These are phyloP conservation scores for Hycleus cichorii DNA, from an alignment of 1,140 invertebrate species.

Conservation along the genomic window DNA sequence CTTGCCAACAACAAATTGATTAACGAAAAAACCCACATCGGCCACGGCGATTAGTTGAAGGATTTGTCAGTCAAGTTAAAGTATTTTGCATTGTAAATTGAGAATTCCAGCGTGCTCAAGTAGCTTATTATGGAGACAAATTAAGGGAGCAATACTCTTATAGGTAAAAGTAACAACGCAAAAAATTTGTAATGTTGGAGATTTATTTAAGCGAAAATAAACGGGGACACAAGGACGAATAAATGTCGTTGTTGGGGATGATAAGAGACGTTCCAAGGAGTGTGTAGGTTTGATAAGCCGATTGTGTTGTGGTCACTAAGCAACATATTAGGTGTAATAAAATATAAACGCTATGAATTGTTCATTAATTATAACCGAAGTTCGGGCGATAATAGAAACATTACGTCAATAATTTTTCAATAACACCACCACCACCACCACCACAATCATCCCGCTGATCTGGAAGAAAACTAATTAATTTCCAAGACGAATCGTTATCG, in stretches of 20 bases:
- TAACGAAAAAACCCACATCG: too few species aligned
- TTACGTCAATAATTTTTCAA: constrained; percentile 3
- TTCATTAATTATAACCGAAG: too few species aligned
- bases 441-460: background rate
- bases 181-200: background rate
- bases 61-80: too few species aligned
- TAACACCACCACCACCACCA: background rate
- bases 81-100: too few species aligned
- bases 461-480: constrained; percentile 13
- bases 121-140: background rate
- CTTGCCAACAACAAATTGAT: too few species aligned
- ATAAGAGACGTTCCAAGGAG: constrained; percentile 14
- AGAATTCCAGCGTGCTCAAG: background rate
- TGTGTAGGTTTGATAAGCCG: constrained; percentile 24
- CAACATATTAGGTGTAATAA: constrained; percentile 3
- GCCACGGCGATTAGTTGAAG: too few species aligned
- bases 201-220: background rate
- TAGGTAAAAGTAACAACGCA: too few species aligned
- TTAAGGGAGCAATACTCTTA: background rate
- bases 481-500: constrained; percentile 11
- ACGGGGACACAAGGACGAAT: too few species aligned
- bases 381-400: too few species aligned
- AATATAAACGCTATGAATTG: too few species aligned
- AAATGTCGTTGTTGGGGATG: background rate
- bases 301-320: constrained; percentile 24